phyloP scores from a whole-genome alignment of 1,140 invertebrate genomes.

The Musca vetustissima region DNA sequence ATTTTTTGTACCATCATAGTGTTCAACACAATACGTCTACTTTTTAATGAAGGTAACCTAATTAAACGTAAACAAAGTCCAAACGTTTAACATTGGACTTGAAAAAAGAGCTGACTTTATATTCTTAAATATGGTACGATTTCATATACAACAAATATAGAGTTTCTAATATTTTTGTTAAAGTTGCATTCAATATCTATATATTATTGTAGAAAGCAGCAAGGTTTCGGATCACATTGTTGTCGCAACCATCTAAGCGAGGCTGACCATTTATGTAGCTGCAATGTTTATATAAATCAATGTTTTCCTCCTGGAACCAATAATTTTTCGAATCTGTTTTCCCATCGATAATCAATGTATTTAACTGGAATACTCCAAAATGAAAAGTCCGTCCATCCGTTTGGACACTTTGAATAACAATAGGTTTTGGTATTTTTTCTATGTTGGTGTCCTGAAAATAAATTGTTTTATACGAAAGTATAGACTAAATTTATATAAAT shows the following conservation, averaged over 20 bases:
- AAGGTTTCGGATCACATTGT: conserved; percentile 74
- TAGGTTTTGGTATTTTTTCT: conserved; percentile 71
- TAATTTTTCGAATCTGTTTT: conserved; percentile 67
- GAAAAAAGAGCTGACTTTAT: too few species aligned
- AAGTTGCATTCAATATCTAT: too few species aligned
- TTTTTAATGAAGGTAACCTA: too few species aligned
- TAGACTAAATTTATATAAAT: neutral
- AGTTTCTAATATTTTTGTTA: too few species aligned
- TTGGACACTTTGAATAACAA: conserved; percentile 78
- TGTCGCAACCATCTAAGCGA: conserved; percentile 72
- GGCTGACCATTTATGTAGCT: conserved; percentile 66
- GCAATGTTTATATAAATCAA: conserved; percentile 70
- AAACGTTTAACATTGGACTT: too few species aligned
- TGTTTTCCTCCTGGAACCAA: conserved; percentile 67
- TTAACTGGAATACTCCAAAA: conserved; percentile 84
- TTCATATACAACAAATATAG: too few species aligned
- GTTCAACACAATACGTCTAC: too few species aligned
- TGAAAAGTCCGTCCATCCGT: conserved; percentile 73
- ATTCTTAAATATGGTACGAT: too few species aligned
- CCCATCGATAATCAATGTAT: conserved; percentile 72
- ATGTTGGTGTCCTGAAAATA: conserved; percentile 59
- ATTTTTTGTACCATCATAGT: too few species aligned
- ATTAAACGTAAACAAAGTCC: too few species aligned
- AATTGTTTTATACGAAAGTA: too few species aligned
- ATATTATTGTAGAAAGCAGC: conserved; percentile 74